phyloP scores from a whole-genome alignment of 2,113 vertebrate genomes.

The Elephantulus edwardii region DNA sequence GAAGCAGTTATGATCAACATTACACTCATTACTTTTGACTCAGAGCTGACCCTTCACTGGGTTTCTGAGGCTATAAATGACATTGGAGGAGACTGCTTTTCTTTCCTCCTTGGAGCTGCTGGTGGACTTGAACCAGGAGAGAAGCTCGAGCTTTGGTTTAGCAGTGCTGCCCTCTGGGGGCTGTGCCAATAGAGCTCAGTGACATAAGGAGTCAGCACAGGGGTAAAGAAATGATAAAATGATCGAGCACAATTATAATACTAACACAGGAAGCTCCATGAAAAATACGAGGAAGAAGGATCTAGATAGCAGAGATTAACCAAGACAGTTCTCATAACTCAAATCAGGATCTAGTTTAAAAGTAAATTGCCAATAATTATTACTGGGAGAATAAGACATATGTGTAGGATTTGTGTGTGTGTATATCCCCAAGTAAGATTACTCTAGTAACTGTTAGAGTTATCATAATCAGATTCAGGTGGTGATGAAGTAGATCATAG shows the following conservation, averaged over 20 bases:
- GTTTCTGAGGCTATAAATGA: no score
- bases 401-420: background rate
- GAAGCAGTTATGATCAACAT: no score
- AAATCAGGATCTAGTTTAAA: background rate
- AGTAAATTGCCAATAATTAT: background rate
- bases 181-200: no score
- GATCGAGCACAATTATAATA: background rate
- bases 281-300: background rate
- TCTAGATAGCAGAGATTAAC: background rate
- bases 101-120: no score
- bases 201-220: no score
- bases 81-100: no score
- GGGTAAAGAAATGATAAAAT: background rate
- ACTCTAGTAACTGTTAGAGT: background rate
- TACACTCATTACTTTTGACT: no score
- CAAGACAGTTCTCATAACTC: background rate
- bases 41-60: no score
- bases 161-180: no score
- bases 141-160: no score
- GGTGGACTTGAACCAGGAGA: no score
- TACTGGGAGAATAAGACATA: background rate
- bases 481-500: background rate
- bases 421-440: background rate
- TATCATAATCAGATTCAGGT: background rate
- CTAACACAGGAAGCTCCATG: background rate